Evolutionary conservation across 2,113 vertebrate genomes (phyloP), one percentile per base, ranked within the genome.

Genomic region (Barnardius zonarius): DNA sequence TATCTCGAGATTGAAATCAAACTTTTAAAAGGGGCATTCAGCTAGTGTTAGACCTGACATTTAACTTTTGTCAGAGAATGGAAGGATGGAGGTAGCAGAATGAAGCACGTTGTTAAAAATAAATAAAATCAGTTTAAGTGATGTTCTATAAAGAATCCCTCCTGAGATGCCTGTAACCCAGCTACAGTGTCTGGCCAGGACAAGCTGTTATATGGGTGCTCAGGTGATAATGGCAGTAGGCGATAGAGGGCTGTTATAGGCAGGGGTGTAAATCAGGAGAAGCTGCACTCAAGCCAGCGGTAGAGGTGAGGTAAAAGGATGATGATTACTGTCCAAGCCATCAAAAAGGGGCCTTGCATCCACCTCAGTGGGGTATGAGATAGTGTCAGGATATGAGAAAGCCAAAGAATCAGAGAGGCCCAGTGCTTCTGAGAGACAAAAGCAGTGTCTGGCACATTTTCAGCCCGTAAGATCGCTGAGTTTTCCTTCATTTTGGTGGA

Each of bases 31-130:
- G 88, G 52, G 25, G 11, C 14, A 81, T 92, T 96, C 57, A 76
- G 57, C 28, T 91, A 61, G 27, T 73, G 57, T 86, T 86, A 79
- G 55, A 25, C n/a, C 62, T 25, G 5, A 90, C 41, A 78, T 92
- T 94, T 93, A 92, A 57, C 77, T 93, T 93, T 86, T 57, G 49
- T 91, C 66, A 73, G 57, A 84, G 69, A 88, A 66, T 76, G 70
- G 91, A 78, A 81, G 55, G 13, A 75, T 75, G 61, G 85, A 88
- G 37, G 30, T n/a, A 17, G 37, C 35, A 92, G 61, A 88, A 93
- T 43, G 55, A 78, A 95, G 44, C 25, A 79, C 0, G 0, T 24
- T 84, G 88, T 82, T 94, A 88, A 88, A 96, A 95, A 90, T 85
- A 96, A 95, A 84, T 88, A 90, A 91, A 93, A 90, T 69, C 8